Evolutionary conservation across 2,113 vertebrate species (phyloP), one percentile per base, ranked within the genome.

Genomic region (Elephantulus edwardii): DNA sequence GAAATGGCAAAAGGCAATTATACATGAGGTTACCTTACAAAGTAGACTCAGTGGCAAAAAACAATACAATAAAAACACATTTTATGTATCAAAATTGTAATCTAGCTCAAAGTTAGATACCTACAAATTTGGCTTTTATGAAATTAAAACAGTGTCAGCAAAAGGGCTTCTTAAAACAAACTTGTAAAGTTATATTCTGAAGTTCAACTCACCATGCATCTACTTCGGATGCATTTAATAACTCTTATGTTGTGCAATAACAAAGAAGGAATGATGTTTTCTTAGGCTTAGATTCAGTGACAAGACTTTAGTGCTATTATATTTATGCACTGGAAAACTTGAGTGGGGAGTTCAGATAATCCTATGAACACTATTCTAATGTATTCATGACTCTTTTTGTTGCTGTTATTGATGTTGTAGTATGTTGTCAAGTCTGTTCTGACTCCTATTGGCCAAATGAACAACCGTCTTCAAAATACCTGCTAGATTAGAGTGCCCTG

Each of bases 171-270:
- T 24, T 56, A 19, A 19, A 19, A 56, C 19, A 56, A 22, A 56
- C 54, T 30, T 52, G 62, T 75, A 58, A 40, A 84, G 2, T 2
- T 33, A 24, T 75, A 83, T 75, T 74, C 14, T 94, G 70, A 93
- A 60, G n/a, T n/a, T 17, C 50, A 68, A 81, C 35, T 83, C 20
- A 11, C n/a, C 50, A 91, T 26, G 17, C 0, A 46, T 58, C 33
- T 86, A 77, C 6, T 90, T 94, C 28, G 77, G 9, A 33, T 40
- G 40, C 80, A 92, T 96, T 95, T 93, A 52, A 71, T 35, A 0
- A 3, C 70, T 84, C 68, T 90, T 12, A 1, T 22, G 1, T 50
- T 38, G 40, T 40, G 26, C 9, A 44, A 16, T 40, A 40, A 84
- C 62, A 70, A 93, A 4, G 7, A 87, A 40, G 10, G 0, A 76